Evolutionary conservation across 2,113 vertebrate species (phyloP).

Genomic region (Cavia porcellus): DNA sequence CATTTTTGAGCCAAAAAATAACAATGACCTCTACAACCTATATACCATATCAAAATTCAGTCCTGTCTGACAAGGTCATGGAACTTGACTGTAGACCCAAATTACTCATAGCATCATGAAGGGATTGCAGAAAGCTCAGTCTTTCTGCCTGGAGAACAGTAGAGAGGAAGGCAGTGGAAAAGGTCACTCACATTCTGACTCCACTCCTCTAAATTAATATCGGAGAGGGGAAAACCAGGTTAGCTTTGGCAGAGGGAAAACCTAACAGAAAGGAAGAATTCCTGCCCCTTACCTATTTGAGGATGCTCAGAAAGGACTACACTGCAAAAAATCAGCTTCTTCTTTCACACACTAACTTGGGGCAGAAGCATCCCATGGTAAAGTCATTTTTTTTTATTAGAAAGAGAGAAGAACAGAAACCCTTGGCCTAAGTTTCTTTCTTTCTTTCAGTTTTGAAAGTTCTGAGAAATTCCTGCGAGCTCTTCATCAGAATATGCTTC

Average conservation of each 20-base stretch:
- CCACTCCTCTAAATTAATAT: background rate
- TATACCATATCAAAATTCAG: conserved; percentile 29
- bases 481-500: background rate
- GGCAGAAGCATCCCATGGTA: background rate
- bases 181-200: background rate
- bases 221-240: background rate
- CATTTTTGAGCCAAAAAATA: conserved; percentile 12
- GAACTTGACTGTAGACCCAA: background rate
- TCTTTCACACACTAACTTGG: background rate
- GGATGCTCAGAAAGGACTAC: background rate
- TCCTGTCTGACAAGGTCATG: background rate
- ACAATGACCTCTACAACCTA: background rate
- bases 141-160: background rate
- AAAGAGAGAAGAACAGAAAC: background rate
- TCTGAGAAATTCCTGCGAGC: background rate
- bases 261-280: background rate
- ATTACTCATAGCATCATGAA: too few species aligned
- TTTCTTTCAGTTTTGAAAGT: background rate
- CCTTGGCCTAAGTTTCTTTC: background rate
- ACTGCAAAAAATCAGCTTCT: background rate
- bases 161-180: background rate
- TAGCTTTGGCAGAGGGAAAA: background rate
- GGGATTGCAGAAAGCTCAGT: background rate
- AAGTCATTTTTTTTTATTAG: background rate
- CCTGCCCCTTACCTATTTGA: background rate